Evolutionary conservation across 2,113 vertebrate genomes (phyloP), one percentile per base, ranked within the genome.

Genomic region (Todiramphus chloris): DNA sequence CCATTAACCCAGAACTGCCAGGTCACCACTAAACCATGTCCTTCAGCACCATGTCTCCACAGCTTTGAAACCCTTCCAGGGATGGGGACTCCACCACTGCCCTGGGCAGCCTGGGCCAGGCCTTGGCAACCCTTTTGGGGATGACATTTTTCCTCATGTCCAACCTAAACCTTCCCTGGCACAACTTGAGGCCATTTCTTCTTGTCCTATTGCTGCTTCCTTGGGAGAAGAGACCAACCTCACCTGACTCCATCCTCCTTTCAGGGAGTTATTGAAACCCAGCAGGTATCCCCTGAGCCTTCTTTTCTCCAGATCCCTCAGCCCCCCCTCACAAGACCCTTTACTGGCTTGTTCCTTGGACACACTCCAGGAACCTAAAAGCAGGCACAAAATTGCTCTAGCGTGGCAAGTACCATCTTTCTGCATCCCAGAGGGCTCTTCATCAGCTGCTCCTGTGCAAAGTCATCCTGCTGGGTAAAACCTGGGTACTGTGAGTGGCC

Each of bases 401-500:
- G 1, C n/a, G 33, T 18, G 27, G 16, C 12, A 48, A 31, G 30
- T 13, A 6, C 5, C 10, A 11, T 8, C 50, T 33, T 64, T 30
- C 35, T 80, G 79, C 50, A 24, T 9, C 33, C 20, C 1, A 0
- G 3, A 23, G 46, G 31, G 19, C 5, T 67, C 46, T 14, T 41
- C 2, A 0, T 53, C 16, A 5, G 37, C 44, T 35, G 51, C 12
- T 60, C 46, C 77, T 11, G 13, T 9, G 70, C 9, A 5, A 25
- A 46, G 56, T 6, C 56, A 64, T 8, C 21, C 39, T 37, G n/a
- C 8, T 16, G 35, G 43, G 41, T 27, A 41, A 67, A 56, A 66
- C 24, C 14, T 3, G 5, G 62, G 13, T 69, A 9, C 24, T 1
- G 2, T 0, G 1, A 14, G 21, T 28, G 21, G 31, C 17, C 24